These are phyloP conservation scores for Ruditapes philippinarum DNA, from an alignment of 1,140 invertebrate species.

Conservation along the genomic window DNA sequence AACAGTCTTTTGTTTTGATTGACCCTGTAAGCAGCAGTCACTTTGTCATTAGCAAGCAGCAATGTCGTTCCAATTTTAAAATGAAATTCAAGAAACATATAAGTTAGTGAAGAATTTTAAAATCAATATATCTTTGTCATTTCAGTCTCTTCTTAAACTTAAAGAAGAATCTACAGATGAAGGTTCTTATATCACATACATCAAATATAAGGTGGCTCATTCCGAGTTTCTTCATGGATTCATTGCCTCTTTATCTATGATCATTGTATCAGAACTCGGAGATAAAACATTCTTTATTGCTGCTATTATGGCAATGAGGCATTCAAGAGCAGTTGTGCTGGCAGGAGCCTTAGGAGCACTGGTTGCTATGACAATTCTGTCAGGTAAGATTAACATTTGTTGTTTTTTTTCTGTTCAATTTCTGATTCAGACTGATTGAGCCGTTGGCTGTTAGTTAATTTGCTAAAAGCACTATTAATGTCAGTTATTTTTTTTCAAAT, in stretches of 20 bases:
- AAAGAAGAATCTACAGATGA: slow-evolving; percentile 71
- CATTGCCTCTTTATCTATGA: slow-evolving; percentile 97
- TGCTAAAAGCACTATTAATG: too few relatives aligned
- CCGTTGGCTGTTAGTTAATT: too few relatives aligned
- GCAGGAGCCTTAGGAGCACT: slow-evolving; percentile 96
- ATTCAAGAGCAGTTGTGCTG: slow-evolving; percentile 97
- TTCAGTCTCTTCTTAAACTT: slow-evolving; percentile 49
- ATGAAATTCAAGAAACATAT: too few relatives aligned
- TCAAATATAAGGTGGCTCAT: slow-evolving; percentile 73
- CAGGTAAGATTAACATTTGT: slow-evolving; percentile 89
- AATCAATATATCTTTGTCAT: too few relatives aligned
- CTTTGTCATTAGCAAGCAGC: too few relatives aligned
- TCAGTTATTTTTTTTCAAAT: too few relatives aligned
- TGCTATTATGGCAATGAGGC: slow-evolving; percentile 99
- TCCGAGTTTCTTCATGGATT: slow-evolving; percentile 97
- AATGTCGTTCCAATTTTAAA: too few relatives aligned
- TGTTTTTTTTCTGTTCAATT: too few relatives aligned
- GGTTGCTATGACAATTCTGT: slow-evolving; percentile 97
- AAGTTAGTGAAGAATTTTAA: too few relatives aligned
- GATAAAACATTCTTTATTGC: slow-evolving; percentile 99
- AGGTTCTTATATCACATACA: slow-evolving; percentile 61
- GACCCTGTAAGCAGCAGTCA: too few relatives aligned
- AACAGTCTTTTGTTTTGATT: too few relatives aligned
- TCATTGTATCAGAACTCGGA: slow-evolving; percentile 98
- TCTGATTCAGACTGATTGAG: too few relatives aligned